Evolutionary conservation across 2,797 vertebrate genomes (phyloP), one percentile per base, ranked within the genome.

Genomic region (Myotis planiceps): DNA sequence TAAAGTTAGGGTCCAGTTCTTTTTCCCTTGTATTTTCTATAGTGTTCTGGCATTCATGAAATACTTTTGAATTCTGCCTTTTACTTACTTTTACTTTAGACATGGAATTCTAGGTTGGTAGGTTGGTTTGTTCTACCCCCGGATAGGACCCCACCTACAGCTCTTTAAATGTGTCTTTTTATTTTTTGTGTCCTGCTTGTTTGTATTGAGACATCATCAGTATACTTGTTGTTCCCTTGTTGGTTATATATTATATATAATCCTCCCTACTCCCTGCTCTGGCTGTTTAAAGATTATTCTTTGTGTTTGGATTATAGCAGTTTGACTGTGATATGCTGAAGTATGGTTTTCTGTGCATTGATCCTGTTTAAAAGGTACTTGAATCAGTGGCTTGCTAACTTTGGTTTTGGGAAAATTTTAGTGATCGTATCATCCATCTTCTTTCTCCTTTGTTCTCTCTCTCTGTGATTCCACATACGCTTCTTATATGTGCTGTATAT

Each of bases 71-170:
- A 45, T 76, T 90, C 9, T 63, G 23, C 5, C 42, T 92, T 95
- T 63, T 58, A 63, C 47, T 83, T 92, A 47, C 4, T 18, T 78
- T 63, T 32, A 71, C 39, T 92, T 96, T 82, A 91, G n/a, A 65
- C 9, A 37, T 82, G 55, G n/a, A 93, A 55, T 85, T 93, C 42
- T 60, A 84, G 39, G 29, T 74, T 82, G 12, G 32, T 7, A 69
- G 3, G 21, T 76, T 65, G 39, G 47, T 34, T 74, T 80, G 58
- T 53, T 39, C 13, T 6, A 4, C 2, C 4, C 12, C 16, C 3
- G 2, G 0, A 49, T 2, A 58, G 19, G 55, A 58, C 55, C 25
- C 55, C 6, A 8, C 45, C 34, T 2, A 13, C 3, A 80, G 45
- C 15, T 65, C 32, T 75, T 86, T 55, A 68, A 19, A 39, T 74